These are phyloP conservation scores for Leuciscus idus DNA, from an alignment of 2,113 vertebrate species.

Conservation along the genomic window DNA sequence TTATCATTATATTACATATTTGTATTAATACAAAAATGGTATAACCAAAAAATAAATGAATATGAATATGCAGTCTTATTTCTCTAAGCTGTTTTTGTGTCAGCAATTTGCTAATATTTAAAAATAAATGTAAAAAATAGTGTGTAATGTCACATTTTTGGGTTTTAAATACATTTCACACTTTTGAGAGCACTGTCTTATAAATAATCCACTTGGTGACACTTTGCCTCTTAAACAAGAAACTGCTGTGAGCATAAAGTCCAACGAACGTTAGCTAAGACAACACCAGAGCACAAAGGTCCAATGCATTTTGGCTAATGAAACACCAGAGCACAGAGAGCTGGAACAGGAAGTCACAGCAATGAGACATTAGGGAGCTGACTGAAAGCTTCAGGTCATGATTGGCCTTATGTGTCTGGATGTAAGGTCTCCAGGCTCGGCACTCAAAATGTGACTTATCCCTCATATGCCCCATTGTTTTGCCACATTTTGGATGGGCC, in stretches of 20 bases:
- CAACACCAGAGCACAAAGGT: constrained; percentile 82
- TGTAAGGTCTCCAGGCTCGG: constrained; percentile 63
- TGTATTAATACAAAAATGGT: too few species aligned
- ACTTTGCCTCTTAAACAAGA: constrained; percentile 74
- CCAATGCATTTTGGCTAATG: constrained; percentile 64
- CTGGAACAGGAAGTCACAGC: constrained; percentile 51
- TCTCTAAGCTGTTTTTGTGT: background rate
- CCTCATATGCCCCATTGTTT: constrained; percentile 95
- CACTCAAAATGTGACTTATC: constrained; percentile 99
- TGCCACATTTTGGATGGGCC: constrained; percentile 98
- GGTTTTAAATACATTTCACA: constrained; percentile 51
- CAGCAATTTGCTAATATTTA: background rate
- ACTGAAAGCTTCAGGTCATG: constrained; percentile 69
- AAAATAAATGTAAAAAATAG: background rate
- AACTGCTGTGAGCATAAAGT: constrained; percentile 69
- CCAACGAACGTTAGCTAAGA: constrained; percentile 77
- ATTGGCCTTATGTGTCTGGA: constrained; percentile 68
- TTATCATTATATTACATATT: too few species aligned
- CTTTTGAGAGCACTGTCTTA: constrained; percentile 80
- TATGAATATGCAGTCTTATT: background rate
- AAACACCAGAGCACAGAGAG: constrained; percentile 68
- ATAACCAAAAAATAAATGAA: too few species aligned
- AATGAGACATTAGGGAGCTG: constrained; percentile 53
- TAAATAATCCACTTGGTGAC: constrained; percentile 78
- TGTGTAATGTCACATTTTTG: background rate